These are phyloP conservation scores for Paradoxurus hermaphroditus DNA, from an alignment of 2,113 vertebrate species.

Conservation along the genomic window DNA sequence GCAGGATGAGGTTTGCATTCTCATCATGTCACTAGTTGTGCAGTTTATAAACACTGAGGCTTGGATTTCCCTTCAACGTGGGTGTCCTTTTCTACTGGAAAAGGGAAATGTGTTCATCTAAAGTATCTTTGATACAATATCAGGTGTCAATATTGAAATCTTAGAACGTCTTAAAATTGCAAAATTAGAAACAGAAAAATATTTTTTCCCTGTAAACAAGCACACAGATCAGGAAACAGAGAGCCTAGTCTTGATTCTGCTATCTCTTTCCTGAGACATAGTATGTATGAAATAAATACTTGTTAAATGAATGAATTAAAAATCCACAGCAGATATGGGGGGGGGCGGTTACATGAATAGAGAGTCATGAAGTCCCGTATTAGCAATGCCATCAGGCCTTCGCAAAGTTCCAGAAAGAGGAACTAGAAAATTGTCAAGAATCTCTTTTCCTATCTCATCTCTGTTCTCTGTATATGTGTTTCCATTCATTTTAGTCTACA, in stretches of 20 bases:
- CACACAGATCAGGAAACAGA: not conserved
- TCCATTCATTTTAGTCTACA: not conserved
- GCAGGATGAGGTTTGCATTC: not conserved
- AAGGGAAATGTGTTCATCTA: not conserved
- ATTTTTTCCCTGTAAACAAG: not conserved
- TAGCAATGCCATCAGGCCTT: not conserved
- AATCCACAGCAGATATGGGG: not conserved
- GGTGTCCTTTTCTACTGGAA: not conserved
- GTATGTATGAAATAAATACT: not conserved
- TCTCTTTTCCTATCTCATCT: not conserved
- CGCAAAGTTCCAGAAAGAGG: not conserved
- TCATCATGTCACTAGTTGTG: not conserved
- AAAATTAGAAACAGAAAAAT: not conserved
- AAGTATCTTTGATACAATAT: not conserved
- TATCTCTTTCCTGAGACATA: not conserved
- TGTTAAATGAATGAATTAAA: not conserved
- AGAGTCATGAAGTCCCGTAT: not conserved
- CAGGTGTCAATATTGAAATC: not conserved
- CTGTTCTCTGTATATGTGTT: not conserved
- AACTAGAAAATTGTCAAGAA: not conserved
- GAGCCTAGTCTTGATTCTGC: not conserved
- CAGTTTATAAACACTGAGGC: not conserved
- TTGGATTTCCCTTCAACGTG: not conserved
- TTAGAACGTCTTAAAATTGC: not conserved
- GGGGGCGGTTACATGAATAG: not conserved